phyloP scores from a whole-genome alignment of 2,797 vertebrate species.

The Anguilla anguilla region DNA sequence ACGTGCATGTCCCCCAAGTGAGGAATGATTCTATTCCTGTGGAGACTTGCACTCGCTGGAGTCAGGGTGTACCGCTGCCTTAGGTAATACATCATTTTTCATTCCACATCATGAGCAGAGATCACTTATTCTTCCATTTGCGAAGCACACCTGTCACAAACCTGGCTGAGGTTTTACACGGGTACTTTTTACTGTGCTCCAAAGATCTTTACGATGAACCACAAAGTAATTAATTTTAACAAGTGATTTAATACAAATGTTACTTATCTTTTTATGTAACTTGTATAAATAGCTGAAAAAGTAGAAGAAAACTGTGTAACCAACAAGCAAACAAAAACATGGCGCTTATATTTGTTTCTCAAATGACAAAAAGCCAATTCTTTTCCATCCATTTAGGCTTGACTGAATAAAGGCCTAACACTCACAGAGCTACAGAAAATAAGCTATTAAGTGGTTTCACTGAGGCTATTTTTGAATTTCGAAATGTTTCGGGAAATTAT shows the following conservation, averaged over 20 bases:
- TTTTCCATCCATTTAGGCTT: background rate
- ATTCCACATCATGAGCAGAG: background rate
- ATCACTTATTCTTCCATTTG: background rate
- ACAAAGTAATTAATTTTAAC: background rate
- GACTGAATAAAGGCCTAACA: background rate
- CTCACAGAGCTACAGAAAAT: background rate
- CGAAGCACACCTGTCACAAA: background rate
- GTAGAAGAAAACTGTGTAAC: background rate
- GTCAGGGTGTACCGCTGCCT: background rate
- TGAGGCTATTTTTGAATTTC: background rate
- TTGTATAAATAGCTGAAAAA: background rate
- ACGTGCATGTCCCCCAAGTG: slow-evolving; percentile 34
- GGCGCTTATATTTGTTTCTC: background rate
- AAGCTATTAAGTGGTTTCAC: background rate
- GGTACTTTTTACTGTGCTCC: background rate
- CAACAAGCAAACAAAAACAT: background rate
- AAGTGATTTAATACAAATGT: background rate
- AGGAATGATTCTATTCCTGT: background rate
- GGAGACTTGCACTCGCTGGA: slow-evolving; percentile 4
- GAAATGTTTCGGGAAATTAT: background rate
- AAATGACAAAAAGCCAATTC: background rate
- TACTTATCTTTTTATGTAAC: background rate
- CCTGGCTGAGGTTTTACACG: background rate
- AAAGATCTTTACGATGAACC: background rate
- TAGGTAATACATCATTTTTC: background rate